Conservation (phyloP, 2,797 vertebrate genomes). For the Lindbergichthys nudifrons region DNA sequence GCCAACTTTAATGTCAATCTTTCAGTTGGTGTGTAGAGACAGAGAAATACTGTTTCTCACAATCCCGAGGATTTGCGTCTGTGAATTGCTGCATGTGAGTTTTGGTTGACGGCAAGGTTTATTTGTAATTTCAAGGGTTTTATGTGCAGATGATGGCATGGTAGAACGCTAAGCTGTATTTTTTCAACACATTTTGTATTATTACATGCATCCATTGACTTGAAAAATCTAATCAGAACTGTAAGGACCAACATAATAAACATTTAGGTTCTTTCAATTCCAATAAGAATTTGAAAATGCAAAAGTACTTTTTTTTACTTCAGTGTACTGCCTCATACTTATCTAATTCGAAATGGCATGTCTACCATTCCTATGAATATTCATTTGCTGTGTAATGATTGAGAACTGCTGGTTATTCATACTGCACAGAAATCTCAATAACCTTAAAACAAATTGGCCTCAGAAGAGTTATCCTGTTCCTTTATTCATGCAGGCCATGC, state of each 20-base stretch:
- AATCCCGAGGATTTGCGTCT: too few species aligned
- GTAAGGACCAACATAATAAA: conserved; percentile 7
- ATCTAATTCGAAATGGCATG: conserved; percentile 33
- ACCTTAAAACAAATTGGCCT: conserved; percentile 30
- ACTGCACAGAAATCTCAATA: conserved; percentile 14
- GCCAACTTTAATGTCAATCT: too few species aligned
- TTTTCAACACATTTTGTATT: too few species aligned
- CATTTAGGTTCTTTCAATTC: conserved; percentile 35
- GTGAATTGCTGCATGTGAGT: too few species aligned
- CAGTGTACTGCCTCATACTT: conserved; percentile 27
- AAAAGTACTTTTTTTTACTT: neutral
- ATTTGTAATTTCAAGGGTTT: too few species aligned
- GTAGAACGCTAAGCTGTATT: too few species aligned
- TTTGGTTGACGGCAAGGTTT: too few species aligned
- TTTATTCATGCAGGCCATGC: conserved; percentile 34
- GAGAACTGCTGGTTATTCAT: conserved; percentile 17
- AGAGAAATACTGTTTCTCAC: too few species aligned
- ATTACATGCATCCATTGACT: too few species aligned
- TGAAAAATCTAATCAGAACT: neutral
- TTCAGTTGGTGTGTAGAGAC: too few species aligned
- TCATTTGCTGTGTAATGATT: conserved; percentile 13
- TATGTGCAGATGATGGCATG: too few species aligned
- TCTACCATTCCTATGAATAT: conserved; percentile 14
- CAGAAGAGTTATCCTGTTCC: conserved; percentile 14
- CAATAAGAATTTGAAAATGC: conserved; percentile 41